Conservation (phyloP, 1,140 invertebrate species). For the Drosophila nikananu region DNA sequence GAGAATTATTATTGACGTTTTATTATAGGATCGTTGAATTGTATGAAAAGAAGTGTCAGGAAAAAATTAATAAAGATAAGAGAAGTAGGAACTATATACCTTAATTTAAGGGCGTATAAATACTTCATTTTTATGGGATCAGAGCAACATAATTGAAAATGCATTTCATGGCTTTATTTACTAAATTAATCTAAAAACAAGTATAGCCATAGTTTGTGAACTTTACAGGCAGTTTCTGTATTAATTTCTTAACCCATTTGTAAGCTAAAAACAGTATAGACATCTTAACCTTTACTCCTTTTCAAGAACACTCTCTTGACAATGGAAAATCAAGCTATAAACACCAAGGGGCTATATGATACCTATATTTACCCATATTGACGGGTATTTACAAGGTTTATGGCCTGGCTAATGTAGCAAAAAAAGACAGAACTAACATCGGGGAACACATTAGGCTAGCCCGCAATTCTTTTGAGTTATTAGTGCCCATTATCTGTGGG, state of each 20-base stretch:
- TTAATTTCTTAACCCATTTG: not conserved
- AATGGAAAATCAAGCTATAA: not conserved
- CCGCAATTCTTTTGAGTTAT: conserved; percentile 60
- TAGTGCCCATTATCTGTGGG: conserved; percentile 48
- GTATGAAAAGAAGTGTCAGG: not conserved
- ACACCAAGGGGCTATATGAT: conserved; percentile 10
- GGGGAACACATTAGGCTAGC: conserved; percentile 19
- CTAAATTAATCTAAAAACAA: not conserved
- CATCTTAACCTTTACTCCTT: not conserved
- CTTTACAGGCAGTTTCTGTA: not conserved
- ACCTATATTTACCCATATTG: conserved; percentile 2
- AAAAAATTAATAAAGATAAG: not conserved
- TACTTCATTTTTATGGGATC: not conserved
- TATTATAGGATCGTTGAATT: conserved; percentile 45
- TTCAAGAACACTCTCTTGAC: not conserved
- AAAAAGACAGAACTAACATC: conserved; percentile 19
- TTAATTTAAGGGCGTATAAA: not conserved
- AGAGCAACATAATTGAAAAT: not conserved
- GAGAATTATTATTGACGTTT: conserved; percentile 54
- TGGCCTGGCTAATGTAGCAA: conserved; percentile 49
- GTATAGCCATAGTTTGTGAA: not conserved
- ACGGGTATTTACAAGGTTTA: conserved; percentile 41
- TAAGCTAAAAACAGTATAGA: too few species aligned
- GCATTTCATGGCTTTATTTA: not conserved
- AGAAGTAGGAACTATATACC: not conserved